These are phyloP conservation scores for Troides helena DNA, from an alignment of 2,888 invertebrate genomes.

Conservation along the genomic window DNA sequence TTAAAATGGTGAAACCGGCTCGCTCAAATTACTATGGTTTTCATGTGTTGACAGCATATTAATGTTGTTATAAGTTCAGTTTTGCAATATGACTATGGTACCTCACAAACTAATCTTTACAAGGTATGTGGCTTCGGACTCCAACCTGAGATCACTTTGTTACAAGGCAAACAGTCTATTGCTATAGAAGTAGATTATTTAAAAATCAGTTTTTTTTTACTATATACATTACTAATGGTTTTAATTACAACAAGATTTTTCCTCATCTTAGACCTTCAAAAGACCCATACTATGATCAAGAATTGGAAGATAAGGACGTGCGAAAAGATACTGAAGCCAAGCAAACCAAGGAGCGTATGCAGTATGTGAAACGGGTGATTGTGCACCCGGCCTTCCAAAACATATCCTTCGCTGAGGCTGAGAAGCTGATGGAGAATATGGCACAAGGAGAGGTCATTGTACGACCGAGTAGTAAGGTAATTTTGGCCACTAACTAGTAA, in stretches of 20 bases:
- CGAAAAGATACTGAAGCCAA: conserved; percentile 90
- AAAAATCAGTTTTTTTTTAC: no score
- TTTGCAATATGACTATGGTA: no score
- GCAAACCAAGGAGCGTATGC: conserved; percentile 89
- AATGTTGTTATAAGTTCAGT: no score
- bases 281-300: conserved; percentile 95
- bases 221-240: no score
- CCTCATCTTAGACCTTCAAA: conserved; percentile 83
- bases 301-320: conserved; percentile 88
- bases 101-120: no score
- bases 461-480: conserved; percentile 95
- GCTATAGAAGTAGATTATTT: no score
- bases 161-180: no score
- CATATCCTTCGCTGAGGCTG: conserved; percentile 95
- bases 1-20: no score
- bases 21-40: no score
- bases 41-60: no score
- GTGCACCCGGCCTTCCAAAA: conserved; percentile 99
- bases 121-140: no score
- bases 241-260: not conserved
- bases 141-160: no score
- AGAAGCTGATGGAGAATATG: conserved; percentile 93
- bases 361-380: conserved; percentile 97
- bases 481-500: not conserved
- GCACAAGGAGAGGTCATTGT: conserved; percentile 98